phyloP scores from a whole-genome alignment of 2,113 vertebrate species.

The Toxostoma redivivum region DNA sequence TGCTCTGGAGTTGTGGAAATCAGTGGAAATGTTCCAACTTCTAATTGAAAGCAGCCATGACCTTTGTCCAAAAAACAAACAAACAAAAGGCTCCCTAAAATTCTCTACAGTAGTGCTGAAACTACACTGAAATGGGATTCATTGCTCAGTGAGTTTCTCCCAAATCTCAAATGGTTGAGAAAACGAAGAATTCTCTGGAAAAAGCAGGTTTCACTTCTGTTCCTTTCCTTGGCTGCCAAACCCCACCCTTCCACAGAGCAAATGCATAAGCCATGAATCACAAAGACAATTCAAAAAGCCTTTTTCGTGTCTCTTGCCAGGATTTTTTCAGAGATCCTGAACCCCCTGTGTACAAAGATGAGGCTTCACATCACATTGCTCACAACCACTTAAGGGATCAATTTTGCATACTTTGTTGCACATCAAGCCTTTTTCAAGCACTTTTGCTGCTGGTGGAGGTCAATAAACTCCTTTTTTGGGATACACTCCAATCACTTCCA shows the following conservation, averaged over 20 bases:
- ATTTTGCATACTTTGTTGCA: constrained; percentile 16
- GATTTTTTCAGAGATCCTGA: not conserved
- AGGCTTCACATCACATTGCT: not conserved
- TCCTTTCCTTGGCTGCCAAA: not conserved
- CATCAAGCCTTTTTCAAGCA: not conserved
- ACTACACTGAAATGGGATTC: not conserved
- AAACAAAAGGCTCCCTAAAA: not conserved
- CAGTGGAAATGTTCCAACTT: not conserved
- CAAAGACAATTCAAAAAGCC: not conserved
- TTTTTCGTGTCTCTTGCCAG: not conserved
- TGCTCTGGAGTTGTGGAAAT: not conserved
- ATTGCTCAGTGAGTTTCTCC: not conserved
- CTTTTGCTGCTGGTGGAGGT: not conserved
- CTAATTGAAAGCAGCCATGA: not conserved
- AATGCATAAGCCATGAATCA: not conserved
- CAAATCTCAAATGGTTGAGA: not conserved
- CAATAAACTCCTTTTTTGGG: constrained; percentile 36
- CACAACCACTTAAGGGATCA: not conserved
- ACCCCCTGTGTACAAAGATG: not conserved
- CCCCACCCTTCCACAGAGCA: not conserved
- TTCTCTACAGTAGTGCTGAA: not conserved
- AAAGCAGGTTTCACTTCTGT: not conserved
- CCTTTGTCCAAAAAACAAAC: not conserved
- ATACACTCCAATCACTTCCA: not conserved
- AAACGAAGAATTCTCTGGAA: not conserved